Evolutionary conservation across 1,140 invertebrate genomes (phyloP).

Genomic region (Camponotus floridanus): DNA sequence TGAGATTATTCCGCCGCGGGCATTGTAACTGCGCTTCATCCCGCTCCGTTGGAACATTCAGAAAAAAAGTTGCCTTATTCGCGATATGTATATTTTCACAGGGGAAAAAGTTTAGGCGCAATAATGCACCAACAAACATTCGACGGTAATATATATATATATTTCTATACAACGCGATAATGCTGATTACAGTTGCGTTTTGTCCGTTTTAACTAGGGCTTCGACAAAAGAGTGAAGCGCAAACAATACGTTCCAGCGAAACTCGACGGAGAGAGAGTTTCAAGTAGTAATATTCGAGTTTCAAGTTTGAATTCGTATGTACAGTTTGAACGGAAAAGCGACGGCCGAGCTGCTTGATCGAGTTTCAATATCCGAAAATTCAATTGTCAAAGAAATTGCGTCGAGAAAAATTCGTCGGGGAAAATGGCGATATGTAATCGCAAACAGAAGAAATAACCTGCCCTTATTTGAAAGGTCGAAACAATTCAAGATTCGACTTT

Average conservation of each 20-base stretch:
- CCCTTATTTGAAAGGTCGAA: constrained; percentile 4
- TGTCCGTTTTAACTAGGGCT: neutral
- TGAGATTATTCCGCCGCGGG: constrained; percentile 56
- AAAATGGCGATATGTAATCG: neutral
- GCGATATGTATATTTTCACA: neutral
- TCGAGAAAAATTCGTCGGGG: neutral
- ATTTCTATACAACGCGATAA: neutral
- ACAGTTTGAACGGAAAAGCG: neutral
- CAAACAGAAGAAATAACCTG: neutral
- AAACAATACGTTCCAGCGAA: neutral
- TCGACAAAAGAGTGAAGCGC: neutral
- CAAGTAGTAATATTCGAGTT: constrained; percentile 5
- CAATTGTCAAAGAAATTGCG: constrained; percentile 11
- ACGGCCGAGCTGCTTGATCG: constrained; percentile 15
- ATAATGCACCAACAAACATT: constrained; percentile 6
- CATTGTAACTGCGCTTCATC: constrained; percentile 30
- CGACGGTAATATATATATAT: neutral
- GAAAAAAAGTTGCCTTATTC: constrained; percentile 28
- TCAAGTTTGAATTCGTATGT: neutral
- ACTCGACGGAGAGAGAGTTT: neutral
- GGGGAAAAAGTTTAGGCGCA: neutral
- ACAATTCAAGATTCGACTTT: neutral
- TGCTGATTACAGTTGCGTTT: neutral
- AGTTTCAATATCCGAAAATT: constrained; percentile 13
- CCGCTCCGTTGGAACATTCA: constrained; percentile 20